Base-by-base conservation (phyloP, 2,113 vertebrate species). In the Chitala chitala region DNA sequence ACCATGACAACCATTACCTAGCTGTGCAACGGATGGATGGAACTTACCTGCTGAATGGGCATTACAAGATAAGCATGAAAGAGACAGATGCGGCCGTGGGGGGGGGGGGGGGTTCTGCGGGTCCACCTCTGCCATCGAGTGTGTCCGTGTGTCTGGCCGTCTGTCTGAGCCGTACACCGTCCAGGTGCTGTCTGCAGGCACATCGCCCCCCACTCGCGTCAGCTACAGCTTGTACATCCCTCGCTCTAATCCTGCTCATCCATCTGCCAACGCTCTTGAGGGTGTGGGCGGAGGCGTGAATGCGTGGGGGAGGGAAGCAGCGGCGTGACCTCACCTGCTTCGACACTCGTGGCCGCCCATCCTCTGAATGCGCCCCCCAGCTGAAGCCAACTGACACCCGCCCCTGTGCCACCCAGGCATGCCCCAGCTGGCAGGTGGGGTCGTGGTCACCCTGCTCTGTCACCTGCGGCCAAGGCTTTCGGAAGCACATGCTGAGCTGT, bases 391-490 rank as follows among this genome's bases (percentile, higher is more conserved):
- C 84, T 20, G 87, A 87, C 9, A 61, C 85, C 75, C 84, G 90
- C 17, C 83, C 86, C 36, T 93, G 92, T 0, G 86, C 87, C 0
- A 86, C 91, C 0, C 9, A 79, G 40, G 87, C 91, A 17, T 93
- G 92, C 65, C 91, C 91, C 0, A 85, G 76, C 36, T 93, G 92
- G 92, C 88, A 91, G 79, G 76, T 92, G 31, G 92, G 92, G 22
- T 88, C 88, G 9, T 93, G 92, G 92, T 92, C 91, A 0, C 84
- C 89, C 0, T 93, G 92, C 75, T 93, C 92, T 53, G 92, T 92
- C 83, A 92, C 90, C 0, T 93, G 92, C 13, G 92, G 91, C 77
- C 91, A 91, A 38, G 91, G 92, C 76, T 93, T 91, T 82, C 90
- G 88, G 78, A 92, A 92, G 85, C 90, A 91, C 63, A 79, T 84